phyloP scores from a whole-genome alignment of 2,888 invertebrate genomes.

The Nudaria mundana region DNA sequence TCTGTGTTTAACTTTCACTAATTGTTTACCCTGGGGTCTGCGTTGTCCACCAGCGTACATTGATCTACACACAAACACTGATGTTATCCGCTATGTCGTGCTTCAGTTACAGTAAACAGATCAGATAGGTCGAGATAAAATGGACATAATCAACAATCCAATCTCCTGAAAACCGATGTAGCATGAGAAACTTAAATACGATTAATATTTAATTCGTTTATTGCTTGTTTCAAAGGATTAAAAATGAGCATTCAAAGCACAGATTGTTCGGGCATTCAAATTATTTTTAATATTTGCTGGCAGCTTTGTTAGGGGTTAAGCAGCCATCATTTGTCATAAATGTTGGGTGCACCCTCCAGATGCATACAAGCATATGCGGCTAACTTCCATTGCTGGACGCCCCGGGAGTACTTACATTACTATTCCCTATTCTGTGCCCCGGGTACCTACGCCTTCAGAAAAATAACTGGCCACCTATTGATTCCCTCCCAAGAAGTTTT shows the following conservation, averaged over 20 bases:
- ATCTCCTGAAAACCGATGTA: slow-evolving; percentile 52
- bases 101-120: slow-evolving; percentile 11
- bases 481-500: no score
- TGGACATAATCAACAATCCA: slow-evolving; percentile 42
- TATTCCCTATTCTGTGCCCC: no score
- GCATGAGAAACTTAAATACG: slow-evolving; percentile 53
- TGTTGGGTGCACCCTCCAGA: no score
- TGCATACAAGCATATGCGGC: no score
- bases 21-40: slow-evolving; percentile 63
- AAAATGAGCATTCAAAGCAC: no score
- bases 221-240: slow-evolving; percentile 25
- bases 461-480: no score
- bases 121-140: slow-evolving; percentile 24
- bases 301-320: no score
- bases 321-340: no score
- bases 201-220: slow-evolving; percentile 62
- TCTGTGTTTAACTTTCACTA: slow-evolving; percentile 68
- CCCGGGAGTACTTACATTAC: no score
- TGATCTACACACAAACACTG: slow-evolving; percentile 23
- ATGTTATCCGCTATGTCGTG: background rate
- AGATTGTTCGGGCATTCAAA: background rate
- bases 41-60: slow-evolving; percentile 40
- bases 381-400: no score
- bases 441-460: no score
- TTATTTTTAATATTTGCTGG: no score